Conservation (phyloP, 2,888 invertebrate genomes). For the Xestoiulus laeticollis region DNA sequence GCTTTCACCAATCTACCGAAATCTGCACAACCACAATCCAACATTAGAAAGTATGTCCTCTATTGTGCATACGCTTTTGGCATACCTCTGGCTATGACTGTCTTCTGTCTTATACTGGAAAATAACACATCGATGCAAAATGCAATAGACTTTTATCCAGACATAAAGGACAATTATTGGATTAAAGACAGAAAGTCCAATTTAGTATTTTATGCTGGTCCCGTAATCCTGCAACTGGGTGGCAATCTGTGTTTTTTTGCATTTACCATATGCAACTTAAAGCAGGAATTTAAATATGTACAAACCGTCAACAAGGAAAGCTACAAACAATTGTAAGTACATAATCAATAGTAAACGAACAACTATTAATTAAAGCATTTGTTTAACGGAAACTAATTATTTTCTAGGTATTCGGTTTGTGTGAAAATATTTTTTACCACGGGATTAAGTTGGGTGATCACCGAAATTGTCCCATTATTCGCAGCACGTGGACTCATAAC, state of each 20-base stretch:
- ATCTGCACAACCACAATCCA: neutral
- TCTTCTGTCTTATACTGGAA: conserved; percentile 38
- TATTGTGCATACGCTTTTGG: conserved; percentile 50
- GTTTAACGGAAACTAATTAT: neutral
- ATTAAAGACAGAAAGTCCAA: neutral
- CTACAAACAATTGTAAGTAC: conserved; percentile 52
- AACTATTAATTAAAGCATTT: neutral
- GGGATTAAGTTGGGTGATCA: conserved; percentile 52
- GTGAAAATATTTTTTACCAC: conserved; percentile 51
- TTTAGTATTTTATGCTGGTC: neutral
- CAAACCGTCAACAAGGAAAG: conserved; percentile 52
- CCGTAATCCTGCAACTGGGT: neutral
- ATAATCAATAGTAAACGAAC: neutral
- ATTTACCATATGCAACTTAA: conserved; percentile 40
- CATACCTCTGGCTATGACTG: conserved; percentile 42
- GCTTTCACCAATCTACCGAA: conserved; percentile 52
- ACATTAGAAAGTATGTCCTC: neutral
- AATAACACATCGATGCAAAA: conserved; percentile 19
- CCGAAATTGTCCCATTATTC: neutral
- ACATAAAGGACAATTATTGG: conserved; percentile 3
- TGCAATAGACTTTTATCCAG: conserved; percentile 34
- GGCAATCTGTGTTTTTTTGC: neutral
- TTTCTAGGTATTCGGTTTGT: conserved; percentile 49
- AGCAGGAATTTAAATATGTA: conserved; percentile 38
- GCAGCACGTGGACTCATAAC: neutral